Evolutionary conservation across 1,140 invertebrate genomes (phyloP).

Genomic region (Heliothis virescens): DNA sequence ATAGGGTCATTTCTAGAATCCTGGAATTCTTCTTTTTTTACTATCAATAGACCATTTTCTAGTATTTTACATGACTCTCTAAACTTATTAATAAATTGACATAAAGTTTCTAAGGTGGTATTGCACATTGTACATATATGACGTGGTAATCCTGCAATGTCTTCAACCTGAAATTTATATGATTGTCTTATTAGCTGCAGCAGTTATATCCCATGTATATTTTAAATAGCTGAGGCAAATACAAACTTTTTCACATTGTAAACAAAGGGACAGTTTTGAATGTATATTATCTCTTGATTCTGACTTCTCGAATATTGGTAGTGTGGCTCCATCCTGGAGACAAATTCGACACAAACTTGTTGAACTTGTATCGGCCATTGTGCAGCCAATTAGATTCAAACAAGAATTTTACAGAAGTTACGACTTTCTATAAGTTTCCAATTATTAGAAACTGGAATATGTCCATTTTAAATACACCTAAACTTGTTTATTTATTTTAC

Average conservation of each 20-base stretch:
- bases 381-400: slow-evolving; percentile 22
- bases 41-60: slow-evolving; percentile 61
- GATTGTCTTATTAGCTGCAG: neutral
- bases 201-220: neutral
- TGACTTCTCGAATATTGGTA: slow-evolving; percentile 70
- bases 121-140: slow-evolving; percentile 74
- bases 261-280: slow-evolving; percentile 18
- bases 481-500: slow-evolving; percentile 4
- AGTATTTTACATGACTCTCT: slow-evolving; percentile 69
- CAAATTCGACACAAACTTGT: slow-evolving; percentile 73
- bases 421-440: neutral
- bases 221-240: neutral
- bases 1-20: slow-evolving; percentile 52
- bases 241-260: slow-evolving; percentile 40
- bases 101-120: slow-evolving; percentile 62
- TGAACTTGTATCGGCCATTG: slow-evolving; percentile 42
- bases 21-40: slow-evolving; percentile 67
- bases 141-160: slow-evolving; percentile 72
- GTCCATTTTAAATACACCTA: neutral
- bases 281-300: slow-evolving; percentile 28
- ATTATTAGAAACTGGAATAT: neutral
- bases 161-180: slow-evolving; percentile 71
- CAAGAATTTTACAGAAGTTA: neutral
- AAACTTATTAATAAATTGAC: slow-evolving; percentile 73
- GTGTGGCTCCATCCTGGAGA: slow-evolving; percentile 66